A percentile compares a stretch with the other conserved stretches of the same genome.
Evolutionary conservation across 2,888 invertebrate species (phyloP).

Genomic region (Mystacides longicornis): DNA sequence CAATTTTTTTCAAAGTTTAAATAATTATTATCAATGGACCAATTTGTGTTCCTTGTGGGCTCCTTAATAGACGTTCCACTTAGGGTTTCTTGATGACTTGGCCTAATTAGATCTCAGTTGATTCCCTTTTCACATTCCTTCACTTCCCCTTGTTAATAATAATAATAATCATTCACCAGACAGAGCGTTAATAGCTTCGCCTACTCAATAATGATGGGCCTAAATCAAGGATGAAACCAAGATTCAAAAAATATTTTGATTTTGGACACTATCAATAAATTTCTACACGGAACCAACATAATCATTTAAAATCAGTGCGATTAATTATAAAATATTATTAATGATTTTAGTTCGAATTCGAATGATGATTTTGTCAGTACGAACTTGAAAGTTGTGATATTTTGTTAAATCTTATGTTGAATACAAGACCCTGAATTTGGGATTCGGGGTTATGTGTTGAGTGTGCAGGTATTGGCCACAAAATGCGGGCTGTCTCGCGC

Average conservation of each 20-base stretch:
- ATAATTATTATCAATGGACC: background rate
- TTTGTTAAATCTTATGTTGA: no score
- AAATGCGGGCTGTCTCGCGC: background rate
- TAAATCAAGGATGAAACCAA: background rate
- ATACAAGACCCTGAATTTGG: no score
- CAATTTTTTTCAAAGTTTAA: no score
- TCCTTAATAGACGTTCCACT: background rate
- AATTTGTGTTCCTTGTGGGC: background rate
- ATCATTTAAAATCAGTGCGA: no score
- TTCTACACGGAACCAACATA: no score
- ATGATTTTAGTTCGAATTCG: no score
- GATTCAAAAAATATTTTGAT: background rate
- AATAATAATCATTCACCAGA: background rate
- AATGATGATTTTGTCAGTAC: no score
- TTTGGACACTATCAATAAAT: no score
- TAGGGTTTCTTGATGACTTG: background rate
- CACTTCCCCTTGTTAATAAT: background rate
- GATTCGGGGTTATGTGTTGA: no score
- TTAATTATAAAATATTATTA: no score
- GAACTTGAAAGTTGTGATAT: no score
- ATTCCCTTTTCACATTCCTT: background rate
- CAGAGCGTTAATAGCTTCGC: background rate
- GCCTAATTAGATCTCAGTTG: background rate
- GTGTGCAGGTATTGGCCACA: constrained; percentile 1
- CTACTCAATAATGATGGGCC: background rate